phyloP scores from a whole-genome alignment of 1,140 invertebrate species.

The Oedothorax gibbosus region DNA sequence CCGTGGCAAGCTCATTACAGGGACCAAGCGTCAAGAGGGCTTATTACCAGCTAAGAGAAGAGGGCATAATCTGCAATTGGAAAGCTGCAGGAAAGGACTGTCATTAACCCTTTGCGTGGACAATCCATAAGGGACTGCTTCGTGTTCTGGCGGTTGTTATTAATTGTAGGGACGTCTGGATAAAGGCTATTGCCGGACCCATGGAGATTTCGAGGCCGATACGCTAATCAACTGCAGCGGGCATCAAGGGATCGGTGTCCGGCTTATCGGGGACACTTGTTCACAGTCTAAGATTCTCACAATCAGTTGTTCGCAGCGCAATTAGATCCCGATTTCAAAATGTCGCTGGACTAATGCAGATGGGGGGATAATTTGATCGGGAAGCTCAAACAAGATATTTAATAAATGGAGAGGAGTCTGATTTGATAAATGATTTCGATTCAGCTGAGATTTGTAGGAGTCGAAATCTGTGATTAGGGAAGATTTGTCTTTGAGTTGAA shows the following conservation, averaged over 20 bases:
- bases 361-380: no score
- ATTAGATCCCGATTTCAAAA: conserved; percentile 16
- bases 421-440: no score
- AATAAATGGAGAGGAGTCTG: no score
- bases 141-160: conserved; percentile 58
- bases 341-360: not conserved
- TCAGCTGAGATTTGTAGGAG: no score
- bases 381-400: no score
- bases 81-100: conserved; percentile 52
- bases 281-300: conserved; percentile 42
- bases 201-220: conserved; percentile 36
- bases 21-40: conserved; percentile 55
- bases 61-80: conserved; percentile 61
- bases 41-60: conserved; percentile 57
- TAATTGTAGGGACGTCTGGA: conserved; percentile 54
- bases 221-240: conserved; percentile 51
- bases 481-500: no score
- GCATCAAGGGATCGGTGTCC: conserved; percentile 40
- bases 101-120: conserved; percentile 58
- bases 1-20: conserved; percentile 46
- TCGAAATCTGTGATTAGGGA: no score
- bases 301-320: conserved; percentile 37
- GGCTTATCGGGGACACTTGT: conserved; percentile 41
- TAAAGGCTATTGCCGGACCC: conserved; percentile 40
- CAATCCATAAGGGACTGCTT: conserved; percentile 56